Evolutionary conservation across 2,797 vertebrate genomes (phyloP).

Genomic region (Diglossa cyanea): DNA sequence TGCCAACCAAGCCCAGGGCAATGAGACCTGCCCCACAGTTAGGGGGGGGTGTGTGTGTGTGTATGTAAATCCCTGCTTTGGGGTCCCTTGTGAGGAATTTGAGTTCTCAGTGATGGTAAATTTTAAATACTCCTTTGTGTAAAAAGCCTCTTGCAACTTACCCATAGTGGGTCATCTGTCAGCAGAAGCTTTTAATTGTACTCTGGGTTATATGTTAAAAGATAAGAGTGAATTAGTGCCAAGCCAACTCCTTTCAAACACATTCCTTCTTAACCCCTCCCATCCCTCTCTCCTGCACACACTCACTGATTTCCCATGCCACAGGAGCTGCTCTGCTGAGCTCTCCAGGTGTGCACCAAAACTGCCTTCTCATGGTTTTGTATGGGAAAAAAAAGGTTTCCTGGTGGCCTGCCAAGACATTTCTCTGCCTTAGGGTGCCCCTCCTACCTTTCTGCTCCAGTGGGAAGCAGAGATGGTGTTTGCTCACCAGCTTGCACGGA

Average conservation of each 20-base stretch:
- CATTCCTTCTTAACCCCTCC: constrained; percentile 12
- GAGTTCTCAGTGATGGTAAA: neutral
- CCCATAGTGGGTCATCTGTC: neutral
- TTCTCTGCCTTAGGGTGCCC: neutral
- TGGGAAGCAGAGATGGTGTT: neutral
- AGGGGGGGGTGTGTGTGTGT: neutral
- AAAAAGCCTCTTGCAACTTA: constrained; percentile 9
- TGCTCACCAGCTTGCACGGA: neutral
- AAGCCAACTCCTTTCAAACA: neutral
- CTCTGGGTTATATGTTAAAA: neutral
- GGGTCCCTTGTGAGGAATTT: neutral
- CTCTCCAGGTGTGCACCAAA: neutral
- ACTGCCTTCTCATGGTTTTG: neutral
- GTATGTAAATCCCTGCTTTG: neutral
- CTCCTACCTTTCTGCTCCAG: neutral
- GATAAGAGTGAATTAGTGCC: constrained; percentile 15
- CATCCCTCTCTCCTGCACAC: neutral
- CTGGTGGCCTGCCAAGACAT: neutral
- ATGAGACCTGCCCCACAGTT: neutral
- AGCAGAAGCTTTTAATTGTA: constrained; percentile 22
- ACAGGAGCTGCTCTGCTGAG: neutral
- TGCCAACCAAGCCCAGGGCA: neutral
- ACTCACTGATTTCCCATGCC: neutral
- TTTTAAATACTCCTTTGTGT: neutral
- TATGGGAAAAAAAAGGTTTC: neutral